Evolutionary conservation across 2,113 vertebrate genomes (phyloP).

Genomic region (Pachycephala philippinensis): DNA sequence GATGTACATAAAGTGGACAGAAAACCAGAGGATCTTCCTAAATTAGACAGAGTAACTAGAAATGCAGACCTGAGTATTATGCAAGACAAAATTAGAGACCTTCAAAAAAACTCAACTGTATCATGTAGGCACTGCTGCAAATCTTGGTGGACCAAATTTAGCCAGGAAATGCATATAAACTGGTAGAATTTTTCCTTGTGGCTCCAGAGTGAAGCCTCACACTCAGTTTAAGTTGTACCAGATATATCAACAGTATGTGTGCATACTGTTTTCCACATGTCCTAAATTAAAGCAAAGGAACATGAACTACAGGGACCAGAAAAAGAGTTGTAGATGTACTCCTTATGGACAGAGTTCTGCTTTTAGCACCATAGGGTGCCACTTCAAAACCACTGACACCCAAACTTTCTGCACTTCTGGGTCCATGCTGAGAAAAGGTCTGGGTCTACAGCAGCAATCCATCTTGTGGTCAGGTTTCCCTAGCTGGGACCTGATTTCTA

Average conservation of each 20-base stretch:
- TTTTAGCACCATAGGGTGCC: not conserved
- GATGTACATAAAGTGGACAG: not conserved
- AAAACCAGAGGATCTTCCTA: not conserved
- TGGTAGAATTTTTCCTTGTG: not conserved
- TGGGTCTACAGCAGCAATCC: not conserved
- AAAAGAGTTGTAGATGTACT: not conserved
- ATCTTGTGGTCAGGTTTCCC: not conserved
- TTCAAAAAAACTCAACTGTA: not conserved
- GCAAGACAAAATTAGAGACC: not conserved
- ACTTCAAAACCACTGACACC: not conserved
- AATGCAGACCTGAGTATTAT: not conserved
- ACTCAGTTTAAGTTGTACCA: not conserved
- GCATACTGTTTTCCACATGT: not conserved
- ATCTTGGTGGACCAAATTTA: not conserved
- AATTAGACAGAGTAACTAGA: not conserved
- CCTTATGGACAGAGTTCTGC: not conserved
- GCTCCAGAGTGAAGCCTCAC: not conserved
- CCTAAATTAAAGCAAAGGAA: not conserved
- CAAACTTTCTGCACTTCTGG: not conserved
- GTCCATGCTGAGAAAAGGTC: not conserved
- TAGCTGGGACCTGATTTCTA: not conserved
- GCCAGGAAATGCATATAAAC: not conserved
- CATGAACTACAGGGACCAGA: not conserved
- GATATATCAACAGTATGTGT: not conserved
- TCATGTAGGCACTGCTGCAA: not conserved